A percentile compares a stretch with the other conserved stretches of the same genome.
These are phyloP conservation scores for Boleophthalmus pectinirostris DNA, from an alignment of 2,113 vertebrate species.

Conservation along the genomic window DNA sequence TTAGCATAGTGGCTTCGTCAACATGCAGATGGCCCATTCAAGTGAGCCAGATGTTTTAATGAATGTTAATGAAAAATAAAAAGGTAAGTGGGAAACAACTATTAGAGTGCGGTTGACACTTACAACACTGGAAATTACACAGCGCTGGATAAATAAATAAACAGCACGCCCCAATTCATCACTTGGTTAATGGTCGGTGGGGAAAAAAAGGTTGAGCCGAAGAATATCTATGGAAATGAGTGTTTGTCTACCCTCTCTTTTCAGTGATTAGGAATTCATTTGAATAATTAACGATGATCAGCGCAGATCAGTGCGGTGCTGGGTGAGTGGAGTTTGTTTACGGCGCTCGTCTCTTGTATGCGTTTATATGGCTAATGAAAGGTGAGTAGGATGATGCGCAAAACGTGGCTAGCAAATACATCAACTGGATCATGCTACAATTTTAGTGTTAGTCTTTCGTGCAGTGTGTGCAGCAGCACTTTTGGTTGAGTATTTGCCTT, in stretches of 20 bases:
- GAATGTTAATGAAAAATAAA: constrained; percentile 81
- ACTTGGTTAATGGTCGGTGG: constrained; percentile 72
- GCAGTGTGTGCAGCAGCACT: neutral
- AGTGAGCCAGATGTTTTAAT: constrained; percentile 82
- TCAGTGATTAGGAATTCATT: constrained; percentile 78
- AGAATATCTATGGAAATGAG: constrained; percentile 78
- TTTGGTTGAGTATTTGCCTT: neutral
- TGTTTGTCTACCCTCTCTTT: constrained; percentile 76
- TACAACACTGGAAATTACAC: constrained; percentile 65
- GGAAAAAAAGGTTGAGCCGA: constrained; percentile 56
- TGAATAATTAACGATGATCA: constrained; percentile 78
- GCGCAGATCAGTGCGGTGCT: constrained; percentile 66
- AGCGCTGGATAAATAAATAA: constrained; percentile 76
- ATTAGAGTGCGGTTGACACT: constrained; percentile 76
- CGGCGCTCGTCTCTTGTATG: constrained; percentile 44
- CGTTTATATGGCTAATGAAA: constrained; percentile 23
- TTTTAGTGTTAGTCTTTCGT: neutral
- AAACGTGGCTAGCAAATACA: neutral
- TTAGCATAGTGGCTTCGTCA: constrained; percentile 51
- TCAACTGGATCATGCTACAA: neutral
- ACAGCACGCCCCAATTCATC: constrained; percentile 74
- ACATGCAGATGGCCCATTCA: constrained; percentile 75
- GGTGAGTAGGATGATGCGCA: neutral
- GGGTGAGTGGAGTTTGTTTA: constrained; percentile 38
- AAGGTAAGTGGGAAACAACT: constrained; percentile 76